Percentiles rank a stretch among this genome's conserved stretches.
phyloP scores from a whole-genome alignment of 2,113 vertebrate genomes.

The Harpagus bidentatus region DNA sequence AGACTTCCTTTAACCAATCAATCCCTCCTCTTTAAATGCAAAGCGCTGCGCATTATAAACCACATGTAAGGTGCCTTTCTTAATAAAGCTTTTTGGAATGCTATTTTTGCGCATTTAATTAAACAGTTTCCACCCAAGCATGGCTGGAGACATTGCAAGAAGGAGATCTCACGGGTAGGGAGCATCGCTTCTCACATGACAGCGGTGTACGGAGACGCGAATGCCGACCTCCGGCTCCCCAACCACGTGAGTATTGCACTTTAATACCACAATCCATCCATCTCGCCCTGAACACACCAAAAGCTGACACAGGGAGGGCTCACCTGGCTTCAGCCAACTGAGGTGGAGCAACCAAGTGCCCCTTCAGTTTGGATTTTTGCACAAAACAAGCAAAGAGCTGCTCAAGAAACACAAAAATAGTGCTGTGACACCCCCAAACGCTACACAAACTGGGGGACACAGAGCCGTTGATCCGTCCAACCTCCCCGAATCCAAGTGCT shows the following conservation, averaged over 20 bases:
- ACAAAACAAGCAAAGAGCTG: not conserved
- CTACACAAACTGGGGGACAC: no score
- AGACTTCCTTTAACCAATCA: not conserved
- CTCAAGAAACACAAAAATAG: not conserved
- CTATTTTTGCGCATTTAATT: not conserved
- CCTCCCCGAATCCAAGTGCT: not conserved
- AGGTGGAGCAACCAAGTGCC: not conserved
- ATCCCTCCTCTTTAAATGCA: not conserved
- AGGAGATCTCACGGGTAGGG: not conserved
- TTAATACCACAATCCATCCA: no score
- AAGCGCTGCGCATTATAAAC: not conserved
- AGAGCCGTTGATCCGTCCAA: not conserved
- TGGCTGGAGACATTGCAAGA: not conserved
- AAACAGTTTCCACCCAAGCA: not conserved
- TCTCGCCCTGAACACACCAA: no score
- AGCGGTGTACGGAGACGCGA: rapidly evolving
- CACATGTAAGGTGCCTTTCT: not conserved
- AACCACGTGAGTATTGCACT: rapidly evolving
- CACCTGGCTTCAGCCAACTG: not conserved
- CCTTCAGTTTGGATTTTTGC: not conserved
- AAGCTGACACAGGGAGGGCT: not conserved
- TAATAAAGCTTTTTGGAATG: not conserved
- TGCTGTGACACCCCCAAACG: rapidly evolving
- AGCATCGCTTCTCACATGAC: not conserved
- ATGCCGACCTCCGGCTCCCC: not conserved